phyloP scores from a whole-genome alignment of 2,797 vertebrate species.

The Catharus ustulatus region DNA sequence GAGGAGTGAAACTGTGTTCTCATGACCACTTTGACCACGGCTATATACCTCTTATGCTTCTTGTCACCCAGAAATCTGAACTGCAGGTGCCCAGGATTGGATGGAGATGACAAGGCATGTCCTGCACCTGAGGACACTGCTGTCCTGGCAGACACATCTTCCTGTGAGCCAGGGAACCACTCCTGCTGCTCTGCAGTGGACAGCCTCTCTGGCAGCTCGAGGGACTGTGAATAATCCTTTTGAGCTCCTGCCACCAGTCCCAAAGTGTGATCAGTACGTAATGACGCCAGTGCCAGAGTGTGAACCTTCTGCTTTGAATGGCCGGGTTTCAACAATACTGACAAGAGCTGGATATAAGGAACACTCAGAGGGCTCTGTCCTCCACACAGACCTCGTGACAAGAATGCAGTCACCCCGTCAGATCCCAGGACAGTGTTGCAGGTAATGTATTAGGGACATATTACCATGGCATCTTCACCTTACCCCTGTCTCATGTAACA shows the following conservation, averaged over 20 bases:
- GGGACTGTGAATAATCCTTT: constrained; percentile 55
- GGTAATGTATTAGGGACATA: background rate
- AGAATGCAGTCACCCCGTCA: background rate
- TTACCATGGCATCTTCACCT: background rate
- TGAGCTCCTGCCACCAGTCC: constrained; percentile 37
- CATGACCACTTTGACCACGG: background rate
- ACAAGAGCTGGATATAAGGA: background rate
- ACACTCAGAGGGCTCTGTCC: background rate
- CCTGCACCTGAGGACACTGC: background rate
- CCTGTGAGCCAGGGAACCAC: background rate
- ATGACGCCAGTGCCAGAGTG: background rate
- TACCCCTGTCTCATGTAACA: background rate
- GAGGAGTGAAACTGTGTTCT: background rate
- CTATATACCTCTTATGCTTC: background rate
- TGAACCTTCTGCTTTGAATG: background rate
- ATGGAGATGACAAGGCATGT: background rate
- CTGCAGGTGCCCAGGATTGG: background rate
- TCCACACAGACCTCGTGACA: background rate
- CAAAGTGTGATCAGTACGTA: background rate
- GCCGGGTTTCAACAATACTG: background rate
- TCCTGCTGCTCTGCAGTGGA: background rate
- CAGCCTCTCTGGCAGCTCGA: background rate
- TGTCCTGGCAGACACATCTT: background rate
- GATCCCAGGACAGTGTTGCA: background rate
- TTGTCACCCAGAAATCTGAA: background rate